Evolutionary conservation across 1,140 invertebrate genomes (phyloP).

Genomic region (Danaus plexippus): DNA sequence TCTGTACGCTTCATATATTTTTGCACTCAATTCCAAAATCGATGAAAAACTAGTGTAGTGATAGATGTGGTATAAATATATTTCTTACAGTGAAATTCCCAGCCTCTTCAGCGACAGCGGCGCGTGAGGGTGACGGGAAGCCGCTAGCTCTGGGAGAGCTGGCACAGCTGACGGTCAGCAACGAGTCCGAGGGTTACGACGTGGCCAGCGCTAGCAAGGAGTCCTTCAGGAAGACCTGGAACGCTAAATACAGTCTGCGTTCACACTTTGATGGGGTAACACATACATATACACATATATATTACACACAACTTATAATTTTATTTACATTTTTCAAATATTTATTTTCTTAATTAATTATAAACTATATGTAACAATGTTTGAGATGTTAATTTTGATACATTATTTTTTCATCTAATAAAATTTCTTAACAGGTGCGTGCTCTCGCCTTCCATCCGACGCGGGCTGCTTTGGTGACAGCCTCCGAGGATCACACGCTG

Average conservation of each 20-base stretch:
- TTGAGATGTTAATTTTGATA: no score
- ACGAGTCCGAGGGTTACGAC: conserved; percentile 96
- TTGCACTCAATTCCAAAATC: no score
- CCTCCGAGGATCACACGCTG: conserved; percentile 98
- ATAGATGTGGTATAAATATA: neutral
- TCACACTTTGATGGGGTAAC: conserved; percentile 97
- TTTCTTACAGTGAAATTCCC: conserved; percentile 37
- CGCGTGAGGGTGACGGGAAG: conserved; percentile 82
- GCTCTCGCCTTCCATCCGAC: conserved; percentile 98
- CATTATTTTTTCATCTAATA: conserved; percentile 40
- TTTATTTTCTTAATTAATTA: no score
- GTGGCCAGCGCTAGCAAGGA: conserved; percentile 89
- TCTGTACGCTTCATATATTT: no score
- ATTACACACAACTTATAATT: no score
- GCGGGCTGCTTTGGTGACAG: conserved; percentile 97
- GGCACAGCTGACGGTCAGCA: conserved; percentile 95
- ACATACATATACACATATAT: conserved; percentile 2
- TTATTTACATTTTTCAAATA: no score
- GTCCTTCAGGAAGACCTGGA: conserved; percentile 97
- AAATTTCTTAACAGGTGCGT: conserved; percentile 72
- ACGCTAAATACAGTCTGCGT: conserved; percentile 96
- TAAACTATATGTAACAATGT: conserved; percentile 58
- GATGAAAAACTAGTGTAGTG: no score
- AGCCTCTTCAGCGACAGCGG: conserved; percentile 69
- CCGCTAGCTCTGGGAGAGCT: conserved; percentile 93